phyloP scores from a whole-genome alignment of 2,888 invertebrate genomes.

The Clivina fossor region DNA sequence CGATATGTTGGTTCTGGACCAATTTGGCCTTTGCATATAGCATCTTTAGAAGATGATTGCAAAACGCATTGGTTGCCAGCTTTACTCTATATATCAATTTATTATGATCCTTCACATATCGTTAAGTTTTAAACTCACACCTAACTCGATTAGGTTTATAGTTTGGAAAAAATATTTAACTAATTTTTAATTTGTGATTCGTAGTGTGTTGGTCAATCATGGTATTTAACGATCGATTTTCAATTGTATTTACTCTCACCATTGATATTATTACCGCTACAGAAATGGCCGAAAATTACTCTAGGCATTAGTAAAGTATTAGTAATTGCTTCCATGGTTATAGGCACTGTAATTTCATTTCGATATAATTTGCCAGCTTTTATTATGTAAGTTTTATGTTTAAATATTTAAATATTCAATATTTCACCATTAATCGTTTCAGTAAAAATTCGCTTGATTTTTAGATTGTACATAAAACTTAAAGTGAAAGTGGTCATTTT shows the following conservation, averaged over 20 bases:
- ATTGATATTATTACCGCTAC: slow-evolving; percentile 36
- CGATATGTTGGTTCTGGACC: slow-evolving; percentile 13
- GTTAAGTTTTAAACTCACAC: slow-evolving; percentile 10
- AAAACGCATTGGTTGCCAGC: slow-evolving; percentile 16
- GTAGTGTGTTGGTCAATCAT: slow-evolving; percentile 41
- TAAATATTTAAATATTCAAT: too few species aligned
- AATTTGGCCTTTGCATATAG: slow-evolving; percentile 11
- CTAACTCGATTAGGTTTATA: too few species aligned
- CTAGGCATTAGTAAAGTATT: not conserved
- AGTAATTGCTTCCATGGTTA: slow-evolving; percentile 19
- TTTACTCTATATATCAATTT: slow-evolving; percentile 14
- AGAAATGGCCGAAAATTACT: slow-evolving; percentile 41
- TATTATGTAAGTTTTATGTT: too few species aligned
- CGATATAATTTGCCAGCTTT: too few species aligned
- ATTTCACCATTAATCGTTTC: too few species aligned
- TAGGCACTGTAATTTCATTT: too few species aligned
- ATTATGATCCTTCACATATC: slow-evolving; percentile 10
- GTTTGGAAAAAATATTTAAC: too few species aligned
- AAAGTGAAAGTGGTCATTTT: too few species aligned
- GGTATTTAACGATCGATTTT: slow-evolving; percentile 39
- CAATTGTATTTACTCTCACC: slow-evolving; percentile 38
- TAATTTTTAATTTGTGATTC: not conserved
- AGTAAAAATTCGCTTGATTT: too few species aligned
- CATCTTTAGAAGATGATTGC: slow-evolving; percentile 2
- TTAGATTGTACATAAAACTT: too few species aligned